Evolutionary conservation across 1,140 invertebrate species (phyloP), one percentile per base, ranked within the genome.

Genomic region (Battus philenor): DNA sequence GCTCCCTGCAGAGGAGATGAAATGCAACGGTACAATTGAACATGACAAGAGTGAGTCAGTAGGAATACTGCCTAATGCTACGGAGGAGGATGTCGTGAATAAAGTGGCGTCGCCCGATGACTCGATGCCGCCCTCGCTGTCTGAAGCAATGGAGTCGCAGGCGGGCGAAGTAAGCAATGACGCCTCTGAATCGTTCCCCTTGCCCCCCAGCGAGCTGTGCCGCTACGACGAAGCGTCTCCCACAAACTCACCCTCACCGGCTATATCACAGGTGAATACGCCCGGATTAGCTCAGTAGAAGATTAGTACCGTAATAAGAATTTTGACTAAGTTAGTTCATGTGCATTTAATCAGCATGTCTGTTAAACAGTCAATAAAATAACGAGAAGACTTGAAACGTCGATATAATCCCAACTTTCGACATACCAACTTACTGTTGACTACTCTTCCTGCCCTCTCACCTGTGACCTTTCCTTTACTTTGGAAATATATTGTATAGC

Each of bases 271-370:
- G 79, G 76, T 80, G 79, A 83, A 70, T 86, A 81, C 68, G 51
- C 62, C 59, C 69, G 73, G 70, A 59, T 68, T 71, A 68, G 65
- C 64, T 70, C 76, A 62, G 78, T 82, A 79, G 78, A 75, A 63
- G 75, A 79, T 68, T 75, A 72, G 74, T 66, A 52, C 59, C 54
- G 47, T 68, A 62, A 55, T 68, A 68, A 74, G 63, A 57, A 47
- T 68, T 64, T 39, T 44, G 59, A 53, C 54, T 69, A 66, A 24
- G 64, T 66, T 78, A 78, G 73, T 70, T 73, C 62, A 76, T 81
- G 67, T 78, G 65, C 66, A 73, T 71, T 53, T 61, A 62, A 53
- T 57, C 63, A 77, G 78, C 78, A 82, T 82, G 78, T 59, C 58
- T 11, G 16, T 15, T 66, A 64, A 69, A 73, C 57, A 57, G 67